Base-by-base conservation (phyloP, 2,888 invertebrate species). In the Cotesia congregata region DNA sequence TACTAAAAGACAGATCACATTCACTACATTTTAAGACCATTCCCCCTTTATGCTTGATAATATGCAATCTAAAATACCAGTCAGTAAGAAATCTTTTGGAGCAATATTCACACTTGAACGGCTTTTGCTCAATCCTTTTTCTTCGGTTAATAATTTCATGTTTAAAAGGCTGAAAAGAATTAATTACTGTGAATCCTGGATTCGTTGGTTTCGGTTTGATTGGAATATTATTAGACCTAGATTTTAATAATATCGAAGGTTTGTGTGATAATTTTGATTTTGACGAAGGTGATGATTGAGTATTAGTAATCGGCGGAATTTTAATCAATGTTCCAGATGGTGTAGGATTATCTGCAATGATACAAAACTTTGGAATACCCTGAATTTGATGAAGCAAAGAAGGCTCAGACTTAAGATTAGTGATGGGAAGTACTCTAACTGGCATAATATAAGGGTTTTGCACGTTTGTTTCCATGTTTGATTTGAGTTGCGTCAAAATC, bases 31-130 rank as follows among this genome's bases (percentile, higher is more conserved):
- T 83, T 30, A 85, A 85, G 0, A 78, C 83, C 4, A 85, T 83
- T 41, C 85, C 85, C 1, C 86, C 86, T 40, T 83, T 84, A 73
- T 89, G 89, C 67, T 82, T 83, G 0, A 86, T 86, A 3, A 88
- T 80, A 15, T 89, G 89, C 17, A 86, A 80, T 65, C 86, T 87
- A 62, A 88, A 89, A 71, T 89, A 89, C 85, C 88, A 89, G 60
- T 87, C 84, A 0, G 88, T 87, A 9, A 85, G 86, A n/a, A 89
- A 86, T 70, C 82, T 76, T 68, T 89, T 89, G 1, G 81, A 78
- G 38, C 89, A 89, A 39, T 84, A 85, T 0, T 82, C 80, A 74
- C 89, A 89, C 15, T 83, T 81, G 64, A 87, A 88, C 5, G 81
- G 80, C 77, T 82, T 87, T 7, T 79, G 80, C 1, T 74, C 61